phyloP scores from a whole-genome alignment of 1,140 invertebrate genomes.

The Drosophila navojoa region DNA sequence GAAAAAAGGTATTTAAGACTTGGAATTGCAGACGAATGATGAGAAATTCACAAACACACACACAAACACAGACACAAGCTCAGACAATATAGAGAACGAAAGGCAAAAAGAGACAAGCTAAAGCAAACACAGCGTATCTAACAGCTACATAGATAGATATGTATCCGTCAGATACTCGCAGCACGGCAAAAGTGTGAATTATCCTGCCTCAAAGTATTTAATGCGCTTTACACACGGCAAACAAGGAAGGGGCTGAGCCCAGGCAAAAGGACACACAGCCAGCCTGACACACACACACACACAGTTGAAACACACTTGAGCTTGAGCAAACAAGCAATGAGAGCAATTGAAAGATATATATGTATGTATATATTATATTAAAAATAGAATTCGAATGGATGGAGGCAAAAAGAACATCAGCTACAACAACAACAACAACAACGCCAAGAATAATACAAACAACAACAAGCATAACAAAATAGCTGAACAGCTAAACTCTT shows the following conservation, averaged over 20 bases:
- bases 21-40: constrained; percentile 31
- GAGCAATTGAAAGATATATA: constrained; percentile 36
- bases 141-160: constrained; percentile 26
- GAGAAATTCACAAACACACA: constrained; percentile 30
- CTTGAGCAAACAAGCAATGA: constrained; percentile 14
- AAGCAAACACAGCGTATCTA: constrained; percentile 56
- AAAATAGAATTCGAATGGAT: constrained; percentile 47
- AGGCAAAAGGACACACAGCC: not conserved
- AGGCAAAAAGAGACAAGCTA: constrained; percentile 1
- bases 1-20: constrained; percentile 63
- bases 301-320: not conserved
- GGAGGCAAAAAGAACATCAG: constrained; percentile 1
- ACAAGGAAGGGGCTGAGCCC: constrained; percentile 27
- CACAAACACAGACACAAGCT: not conserved
- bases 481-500: no score
- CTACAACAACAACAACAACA: constrained; percentile 8
- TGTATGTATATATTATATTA: constrained; percentile 22
- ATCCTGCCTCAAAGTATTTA: constrained; percentile 81
- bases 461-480: not conserved
- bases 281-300: constrained; percentile 2
- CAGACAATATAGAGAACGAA: not conserved
- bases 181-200: constrained; percentile 66
- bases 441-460: not conserved
- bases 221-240: constrained; percentile 69
- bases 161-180: constrained; percentile 56